phyloP scores from a whole-genome alignment of 92 coral and sea anemone species.

The Heteractis magnifica region DNA sequence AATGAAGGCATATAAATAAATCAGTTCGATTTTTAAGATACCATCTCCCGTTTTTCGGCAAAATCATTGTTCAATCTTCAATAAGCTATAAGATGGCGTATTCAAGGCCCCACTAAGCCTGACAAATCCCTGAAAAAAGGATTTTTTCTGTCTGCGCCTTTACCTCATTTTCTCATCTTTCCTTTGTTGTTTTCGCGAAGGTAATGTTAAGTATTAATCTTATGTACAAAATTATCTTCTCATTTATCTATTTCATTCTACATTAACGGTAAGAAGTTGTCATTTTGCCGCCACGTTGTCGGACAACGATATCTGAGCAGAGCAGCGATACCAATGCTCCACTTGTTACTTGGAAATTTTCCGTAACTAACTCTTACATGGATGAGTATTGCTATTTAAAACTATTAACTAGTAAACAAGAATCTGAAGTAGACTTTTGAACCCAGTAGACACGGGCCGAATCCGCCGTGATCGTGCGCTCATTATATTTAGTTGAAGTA shows the following conservation, averaged over 20 bases:
- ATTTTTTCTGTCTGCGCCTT: not conserved
- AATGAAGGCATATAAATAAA: not conserved
- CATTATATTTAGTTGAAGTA: not conserved
- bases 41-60: not conserved
- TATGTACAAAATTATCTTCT: not conserved
- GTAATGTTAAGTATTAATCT: not conserved
- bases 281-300: not conserved
- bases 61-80: not conserved
- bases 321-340: not conserved
- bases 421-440: no score
- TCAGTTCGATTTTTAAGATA: not conserved
- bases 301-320: conserved; percentile 2
- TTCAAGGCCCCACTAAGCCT: not conserved
- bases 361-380: not conserved
- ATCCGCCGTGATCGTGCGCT: no score
- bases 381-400: not conserved
- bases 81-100: not conserved
- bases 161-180: not conserved
- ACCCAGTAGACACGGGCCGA: no score
- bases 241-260: not conserved
- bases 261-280: not conserved
- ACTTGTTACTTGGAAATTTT: not conserved
- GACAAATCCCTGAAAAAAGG: not conserved
- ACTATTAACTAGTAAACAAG: not conserved
- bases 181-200: not conserved